Percentiles rank a stretch among this genome's conserved stretches.
Evolutionary conservation across 2,797 vertebrate genomes (phyloP).

Genomic region (Dicrostonyx torquatus): DNA sequence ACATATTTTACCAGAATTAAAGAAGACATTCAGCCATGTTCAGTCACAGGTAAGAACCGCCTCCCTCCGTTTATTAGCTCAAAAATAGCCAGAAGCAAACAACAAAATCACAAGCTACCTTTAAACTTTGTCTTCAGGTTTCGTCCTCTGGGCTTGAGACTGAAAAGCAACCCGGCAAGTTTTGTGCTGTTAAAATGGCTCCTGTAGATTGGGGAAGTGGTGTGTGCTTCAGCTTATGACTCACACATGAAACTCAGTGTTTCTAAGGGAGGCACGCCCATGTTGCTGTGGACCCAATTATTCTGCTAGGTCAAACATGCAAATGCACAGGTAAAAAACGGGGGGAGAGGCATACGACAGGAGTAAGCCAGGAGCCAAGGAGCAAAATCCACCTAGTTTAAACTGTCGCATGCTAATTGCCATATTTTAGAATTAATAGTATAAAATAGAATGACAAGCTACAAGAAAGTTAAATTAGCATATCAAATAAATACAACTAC

Average conservation of each 20-base stretch:
- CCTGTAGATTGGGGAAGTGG: slow-evolving; percentile 88
- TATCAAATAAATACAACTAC: slow-evolving; percentile 48
- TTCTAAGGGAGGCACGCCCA: slow-evolving; percentile 87
- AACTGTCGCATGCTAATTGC: slow-evolving; percentile 34
- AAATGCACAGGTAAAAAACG: slow-evolving; percentile 84
- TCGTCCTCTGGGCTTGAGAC: slow-evolving; percentile 74
- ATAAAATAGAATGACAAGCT: slow-evolving; percentile 47
- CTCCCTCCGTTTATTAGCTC: slow-evolving; percentile 32
- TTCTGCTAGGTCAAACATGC: slow-evolving; percentile 86
- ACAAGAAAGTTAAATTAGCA: slow-evolving; percentile 48
- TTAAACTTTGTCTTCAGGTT: slow-evolving; percentile 71
- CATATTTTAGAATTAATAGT: slow-evolving; percentile 54
- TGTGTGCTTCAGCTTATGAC: slow-evolving; percentile 88
- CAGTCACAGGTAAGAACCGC: slow-evolving; percentile 77
- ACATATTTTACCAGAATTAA: slow-evolving; percentile 78
- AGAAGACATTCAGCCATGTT: slow-evolving; percentile 78
- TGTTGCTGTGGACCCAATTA: slow-evolving; percentile 86
- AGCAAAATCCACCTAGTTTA: slow-evolving; percentile 54
- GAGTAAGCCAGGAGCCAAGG: slow-evolving; percentile 5
- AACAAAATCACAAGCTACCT: slow-evolving; percentile 77
- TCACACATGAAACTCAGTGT: slow-evolving; percentile 88
- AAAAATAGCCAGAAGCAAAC: slow-evolving; percentile 69
- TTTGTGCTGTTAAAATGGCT: slow-evolving; percentile 89
- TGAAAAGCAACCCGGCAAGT: slow-evolving; percentile 83
- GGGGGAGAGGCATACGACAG: background rate